Base-by-base conservation (phyloP, 2,888 invertebrate genomes). In the Ramazzottius varieornatus region DNA sequence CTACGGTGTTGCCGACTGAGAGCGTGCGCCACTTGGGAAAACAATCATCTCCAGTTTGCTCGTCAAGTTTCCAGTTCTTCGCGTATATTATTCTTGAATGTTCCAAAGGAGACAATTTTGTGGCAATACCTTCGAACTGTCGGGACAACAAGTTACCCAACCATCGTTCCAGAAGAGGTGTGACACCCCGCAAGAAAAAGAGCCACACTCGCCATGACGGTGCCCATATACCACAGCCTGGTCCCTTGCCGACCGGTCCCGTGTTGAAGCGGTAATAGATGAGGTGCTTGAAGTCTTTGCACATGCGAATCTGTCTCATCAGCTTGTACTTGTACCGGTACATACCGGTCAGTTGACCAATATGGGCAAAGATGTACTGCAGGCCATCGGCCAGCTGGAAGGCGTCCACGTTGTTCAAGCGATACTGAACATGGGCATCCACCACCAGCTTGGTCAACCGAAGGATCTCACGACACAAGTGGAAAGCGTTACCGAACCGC, bases 151-250 rank as follows among this genome's bases (percentile, higher is more conserved):
- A 80, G 79, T 99, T 99, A 24, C 98, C 98, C n/a, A 99, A 81
- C 98, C 98, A 99, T 64, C 98, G 81, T 76, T 99, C 98, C 65
- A 99, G 79, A 54, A 99, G 79, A 0, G 98, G 98, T 0, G 98
- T 99, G 70, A 99, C 93, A 29, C 98, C 98, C 66, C 98, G 82
- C 88, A 99, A 89, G 78, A 99, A 99, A 82, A 99, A 99, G 65
- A 99, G 79, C 98, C 98, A 98, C 24, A 99, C 96, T 66, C 98
- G 82, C 98, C 98, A 99, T 0, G 96, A 94, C 0, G 96, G 92
- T 0, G 94, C 90, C 96, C 96, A 96, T 77, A 94, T 83, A 32
- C 96, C 96, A 78, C 93, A 94, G 0, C 96, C 96, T 0, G 96
- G 96, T 1, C 96, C 96, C 78, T 96, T 96, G 1, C 94, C 93